These are phyloP conservation scores for Rhadina sibilatrix DNA, from an alignment of 2,113 vertebrate genomes.

Conservation along the genomic window DNA sequence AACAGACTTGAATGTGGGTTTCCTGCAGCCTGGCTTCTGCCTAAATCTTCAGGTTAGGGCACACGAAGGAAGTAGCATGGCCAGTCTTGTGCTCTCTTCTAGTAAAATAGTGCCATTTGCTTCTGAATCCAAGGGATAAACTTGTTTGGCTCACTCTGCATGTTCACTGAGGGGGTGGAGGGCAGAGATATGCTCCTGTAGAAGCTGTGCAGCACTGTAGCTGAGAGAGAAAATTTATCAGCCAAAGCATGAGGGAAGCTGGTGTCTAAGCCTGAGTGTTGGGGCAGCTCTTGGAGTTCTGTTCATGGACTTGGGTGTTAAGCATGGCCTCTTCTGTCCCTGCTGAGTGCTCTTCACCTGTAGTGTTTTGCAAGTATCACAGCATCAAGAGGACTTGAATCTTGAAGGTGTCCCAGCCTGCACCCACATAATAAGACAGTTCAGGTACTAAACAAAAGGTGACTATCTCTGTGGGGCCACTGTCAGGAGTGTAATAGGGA, in stretches of 20 bases:
- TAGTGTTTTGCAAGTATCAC: not conserved
- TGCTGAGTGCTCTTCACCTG: not conserved
- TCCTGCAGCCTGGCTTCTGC: not conserved
- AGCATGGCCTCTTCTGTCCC: not conserved
- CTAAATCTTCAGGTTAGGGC: not conserved
- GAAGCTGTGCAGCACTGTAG: not conserved
- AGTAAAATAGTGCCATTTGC: not conserved
- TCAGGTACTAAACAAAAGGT: not conserved
- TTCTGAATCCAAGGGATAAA: not conserved
- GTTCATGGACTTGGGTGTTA: not conserved
- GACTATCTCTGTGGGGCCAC: not conserved
- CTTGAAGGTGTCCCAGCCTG: not conserved
- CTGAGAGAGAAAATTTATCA: not conserved
- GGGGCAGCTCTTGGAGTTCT: not conserved
- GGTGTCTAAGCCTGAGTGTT: not conserved
- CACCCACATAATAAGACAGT: not conserved
- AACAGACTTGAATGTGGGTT: not conserved
- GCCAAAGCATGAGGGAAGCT: not conserved
- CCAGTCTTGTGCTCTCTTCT: not conserved
- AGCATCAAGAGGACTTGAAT: not conserved
- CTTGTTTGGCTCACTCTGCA: not conserved
- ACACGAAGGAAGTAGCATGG: rapidly evolving
- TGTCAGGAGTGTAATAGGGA: not conserved
- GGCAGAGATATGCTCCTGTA: not conserved
- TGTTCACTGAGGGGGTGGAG: not conserved